Evolutionary conservation across 2,113 vertebrate genomes (phyloP).

Genomic region (Uropsilus gracilis): DNA sequence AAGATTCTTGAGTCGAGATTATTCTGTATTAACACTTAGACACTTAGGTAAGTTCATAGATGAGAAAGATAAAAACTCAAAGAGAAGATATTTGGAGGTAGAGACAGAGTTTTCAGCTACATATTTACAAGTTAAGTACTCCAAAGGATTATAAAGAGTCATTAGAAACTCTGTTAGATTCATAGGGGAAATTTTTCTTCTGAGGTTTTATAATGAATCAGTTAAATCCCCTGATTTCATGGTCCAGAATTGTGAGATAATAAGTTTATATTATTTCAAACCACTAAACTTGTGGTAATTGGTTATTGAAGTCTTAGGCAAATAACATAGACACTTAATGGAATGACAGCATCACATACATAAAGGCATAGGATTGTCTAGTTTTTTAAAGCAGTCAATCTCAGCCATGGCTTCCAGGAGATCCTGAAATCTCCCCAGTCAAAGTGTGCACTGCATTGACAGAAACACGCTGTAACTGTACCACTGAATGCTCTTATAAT

Average conservation of each 20-base stretch:
- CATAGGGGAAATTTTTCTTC: accelerated
- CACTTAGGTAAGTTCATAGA: neutral
- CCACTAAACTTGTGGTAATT: neutral
- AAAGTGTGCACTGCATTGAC: neutral
- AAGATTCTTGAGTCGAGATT: neutral
- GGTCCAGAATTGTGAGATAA: neutral
- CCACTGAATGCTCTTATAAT: neutral
- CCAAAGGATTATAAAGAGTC: neutral
- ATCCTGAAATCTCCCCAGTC: neutral
- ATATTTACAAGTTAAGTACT: neutral
- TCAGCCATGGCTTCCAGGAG: neutral
- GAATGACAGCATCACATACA: neutral
- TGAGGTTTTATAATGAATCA: neutral
- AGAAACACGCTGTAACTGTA: neutral
- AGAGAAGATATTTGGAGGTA: neutral
- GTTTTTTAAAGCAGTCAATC: neutral
- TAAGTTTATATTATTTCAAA: neutral
- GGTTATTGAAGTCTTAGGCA: neutral
- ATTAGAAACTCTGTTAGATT: neutral
- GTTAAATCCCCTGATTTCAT: neutral
- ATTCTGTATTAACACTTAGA: neutral
- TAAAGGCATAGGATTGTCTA: neutral
- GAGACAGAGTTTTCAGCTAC: neutral
- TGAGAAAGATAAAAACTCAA: neutral
- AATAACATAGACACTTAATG: neutral